phyloP scores from a whole-genome alignment of 2,113 vertebrate genomes.

The Tricholaema leucomelas region DNA sequence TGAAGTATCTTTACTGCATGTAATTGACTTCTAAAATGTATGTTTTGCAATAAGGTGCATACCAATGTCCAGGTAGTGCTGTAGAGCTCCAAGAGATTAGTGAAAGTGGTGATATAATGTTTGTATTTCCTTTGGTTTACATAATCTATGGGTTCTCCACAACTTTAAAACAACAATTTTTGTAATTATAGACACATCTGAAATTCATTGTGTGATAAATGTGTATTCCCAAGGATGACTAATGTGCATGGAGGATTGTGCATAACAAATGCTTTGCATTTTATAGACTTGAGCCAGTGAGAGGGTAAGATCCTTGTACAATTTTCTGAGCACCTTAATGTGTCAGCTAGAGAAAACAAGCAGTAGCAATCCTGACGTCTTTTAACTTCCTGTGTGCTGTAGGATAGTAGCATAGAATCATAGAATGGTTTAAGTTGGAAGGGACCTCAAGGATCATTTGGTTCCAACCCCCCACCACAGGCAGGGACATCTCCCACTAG shows the following conservation, averaged over 20 bases:
- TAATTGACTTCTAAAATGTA: background rate
- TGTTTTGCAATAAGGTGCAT: background rate
- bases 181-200: background rate
- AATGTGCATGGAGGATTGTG: background rate
- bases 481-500: too few species aligned
- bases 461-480: too few species aligned
- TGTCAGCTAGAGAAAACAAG: background rate
- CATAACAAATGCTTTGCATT: background rate
- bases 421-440: too few species aligned
- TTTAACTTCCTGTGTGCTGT: background rate
- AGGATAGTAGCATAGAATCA: background rate
- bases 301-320: rapidly evolving
- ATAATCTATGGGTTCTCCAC: background rate
- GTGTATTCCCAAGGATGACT: background rate
- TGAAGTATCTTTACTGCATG: background rate
- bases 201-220: background rate
- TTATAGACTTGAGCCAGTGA: background rate
- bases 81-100: background rate
- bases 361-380: background rate
- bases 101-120: background rate
- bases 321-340: background rate
- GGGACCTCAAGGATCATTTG: too few species aligned
- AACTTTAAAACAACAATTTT: background rate
- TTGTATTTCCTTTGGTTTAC: background rate
- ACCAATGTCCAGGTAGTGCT: background rate